Evolutionary conservation across 2,888 invertebrate species (phyloP).

Genomic region (Trichogramma evanescens): DNA sequence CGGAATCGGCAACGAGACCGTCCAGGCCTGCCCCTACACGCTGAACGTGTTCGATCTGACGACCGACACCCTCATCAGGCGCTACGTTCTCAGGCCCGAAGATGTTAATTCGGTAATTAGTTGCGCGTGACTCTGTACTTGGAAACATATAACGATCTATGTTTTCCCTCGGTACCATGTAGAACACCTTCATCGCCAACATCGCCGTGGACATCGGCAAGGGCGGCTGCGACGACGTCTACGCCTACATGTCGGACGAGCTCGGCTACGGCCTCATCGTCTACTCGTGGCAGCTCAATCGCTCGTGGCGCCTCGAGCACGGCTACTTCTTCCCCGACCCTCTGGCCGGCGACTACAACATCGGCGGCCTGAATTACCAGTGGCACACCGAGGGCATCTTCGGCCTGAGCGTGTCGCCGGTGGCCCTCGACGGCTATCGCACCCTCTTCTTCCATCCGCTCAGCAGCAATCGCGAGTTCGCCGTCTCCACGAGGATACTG

Average conservation of each 20-base stretch:
- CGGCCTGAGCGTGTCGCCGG: constrained; percentile 66
- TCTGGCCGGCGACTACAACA: constrained; percentile 68
- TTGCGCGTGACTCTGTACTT: background rate
- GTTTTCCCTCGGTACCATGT: background rate
- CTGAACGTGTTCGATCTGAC: constrained; percentile 70
- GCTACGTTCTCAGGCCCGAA: constrained; percentile 62
- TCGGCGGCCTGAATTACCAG: constrained; percentile 76
- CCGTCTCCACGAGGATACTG: constrained; percentile 68
- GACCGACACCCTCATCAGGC: constrained; percentile 64
- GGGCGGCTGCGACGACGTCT: constrained; percentile 66
- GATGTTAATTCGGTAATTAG: constrained; percentile 58
- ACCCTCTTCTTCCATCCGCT: constrained; percentile 73
- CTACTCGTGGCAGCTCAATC: constrained; percentile 70
- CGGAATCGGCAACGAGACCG: constrained; percentile 68
- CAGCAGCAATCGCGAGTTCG: constrained; percentile 71
- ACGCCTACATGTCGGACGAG: constrained; percentile 75
- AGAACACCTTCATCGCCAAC: constrained; percentile 76
- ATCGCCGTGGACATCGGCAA: constrained; percentile 73
- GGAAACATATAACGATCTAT: background rate
- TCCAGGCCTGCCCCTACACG: constrained; percentile 73
- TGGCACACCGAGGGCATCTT: constrained; percentile 80
- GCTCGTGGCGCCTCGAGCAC: constrained; percentile 73
- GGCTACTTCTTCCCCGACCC: constrained; percentile 79
- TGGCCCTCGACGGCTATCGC: constrained; percentile 61
- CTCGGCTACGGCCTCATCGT: constrained; percentile 74